Evolutionary conservation across 2,888 invertebrate genomes (phyloP), one percentile per base, ranked within the genome.

Genomic region (Neuroscelio doddi): DNA sequence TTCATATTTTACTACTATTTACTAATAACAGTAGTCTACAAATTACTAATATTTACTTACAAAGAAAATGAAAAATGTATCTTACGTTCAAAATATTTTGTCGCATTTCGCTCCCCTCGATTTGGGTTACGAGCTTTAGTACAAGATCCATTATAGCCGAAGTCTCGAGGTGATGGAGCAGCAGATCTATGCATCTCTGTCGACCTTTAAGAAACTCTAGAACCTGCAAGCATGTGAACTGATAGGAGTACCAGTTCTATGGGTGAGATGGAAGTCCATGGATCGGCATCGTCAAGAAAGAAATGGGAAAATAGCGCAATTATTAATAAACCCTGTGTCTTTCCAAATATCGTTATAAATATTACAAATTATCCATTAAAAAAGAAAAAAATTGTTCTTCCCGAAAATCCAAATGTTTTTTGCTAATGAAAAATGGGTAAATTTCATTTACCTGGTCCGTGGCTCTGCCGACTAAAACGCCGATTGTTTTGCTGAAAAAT

Each of bases 101-200:
- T 76, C 91, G 89, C 82, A 91, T 89, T 75, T 92, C 91, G 69
- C 87, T 88, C 66, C 91, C 92, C 83, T 93, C 93, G 51, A 96
- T 92, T 76, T 93, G 90, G 69, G 93, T 93, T 85, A 95, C 91
- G 82, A 94, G 90, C 86, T 94, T 93, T 79, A 92, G 88, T 83
- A 96, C 90, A 77, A 96, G 90, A 89, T 98, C 97, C 88, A 96
- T 95, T 79, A 97, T 93, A 76, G 97, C 96, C 16, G 97, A 97
- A 44, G 96, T 97, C 79, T 94, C 92, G 81, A 97, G 90, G 87
- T 98, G 97, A 78, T 92, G 91, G 81, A 97, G 88, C 82, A 97
- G 88, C 84, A 93, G 90, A 72, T 93, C 91, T 83, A 97, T 89
- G 88, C 96, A 96, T 86, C 93, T 92, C 75, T 92, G 91, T 83